A percentile compares a stretch with the other conserved stretches of the same genome.
Evolutionary conservation across 2,797 vertebrate genomes (phyloP).

Genomic region (Anabacerthia variegaticeps): DNA sequence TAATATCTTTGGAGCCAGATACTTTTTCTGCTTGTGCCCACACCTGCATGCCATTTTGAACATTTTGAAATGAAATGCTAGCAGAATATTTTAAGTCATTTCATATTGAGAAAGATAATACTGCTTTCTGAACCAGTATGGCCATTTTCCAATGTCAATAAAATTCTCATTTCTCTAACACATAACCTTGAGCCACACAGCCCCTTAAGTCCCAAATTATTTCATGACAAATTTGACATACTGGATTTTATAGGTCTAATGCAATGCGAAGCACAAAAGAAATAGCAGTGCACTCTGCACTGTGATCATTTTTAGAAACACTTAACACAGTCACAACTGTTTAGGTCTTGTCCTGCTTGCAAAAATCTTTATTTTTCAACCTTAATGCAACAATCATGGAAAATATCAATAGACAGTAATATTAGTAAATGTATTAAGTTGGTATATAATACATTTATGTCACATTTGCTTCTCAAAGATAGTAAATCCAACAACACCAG

Average conservation of each 20-base stretch:
- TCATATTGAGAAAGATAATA: conserved; percentile 40
- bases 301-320: conserved; percentile 49
- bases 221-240: conserved; percentile 59
- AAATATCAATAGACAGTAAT: conserved; percentile 31
- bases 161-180: conserved; percentile 55
- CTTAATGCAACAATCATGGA: conserved; percentile 15
- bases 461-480: conserved; percentile 54
- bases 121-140: neutral
- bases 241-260: conserved; percentile 26
- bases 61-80: conserved; percentile 33
- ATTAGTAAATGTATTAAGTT: neutral
- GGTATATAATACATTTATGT: conserved; percentile 35
- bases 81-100: conserved; percentile 39
- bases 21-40: neutral
- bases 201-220: conserved; percentile 15
- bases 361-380: conserved; percentile 28
- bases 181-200: conserved; percentile 2
- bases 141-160: conserved; percentile 63
- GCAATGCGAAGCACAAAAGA: conserved; percentile 43
- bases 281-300: neutral
- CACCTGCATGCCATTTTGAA: neutral
- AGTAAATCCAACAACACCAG: conserved; percentile 71
- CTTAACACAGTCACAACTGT: conserved; percentile 34
- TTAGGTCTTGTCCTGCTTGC: conserved; percentile 2
- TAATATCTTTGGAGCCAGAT: neutral